phyloP scores from a whole-genome alignment of 1,140 invertebrate genomes.

The Bombus impatiens region DNA sequence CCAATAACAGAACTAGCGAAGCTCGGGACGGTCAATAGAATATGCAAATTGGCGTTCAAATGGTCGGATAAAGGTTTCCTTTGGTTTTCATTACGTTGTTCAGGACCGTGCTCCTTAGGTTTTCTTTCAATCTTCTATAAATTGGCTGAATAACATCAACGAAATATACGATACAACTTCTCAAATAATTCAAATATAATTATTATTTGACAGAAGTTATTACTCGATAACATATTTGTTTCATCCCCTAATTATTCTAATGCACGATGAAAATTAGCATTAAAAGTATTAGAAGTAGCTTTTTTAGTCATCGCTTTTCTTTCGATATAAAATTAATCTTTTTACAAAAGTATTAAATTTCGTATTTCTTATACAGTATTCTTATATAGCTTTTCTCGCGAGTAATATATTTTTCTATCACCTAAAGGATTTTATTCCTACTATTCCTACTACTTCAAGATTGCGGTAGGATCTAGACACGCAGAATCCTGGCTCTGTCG shows the following conservation, averaged over 20 bases:
- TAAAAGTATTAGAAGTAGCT: too few species aligned
- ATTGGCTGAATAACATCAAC: neutral
- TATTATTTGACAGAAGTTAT: neutral
- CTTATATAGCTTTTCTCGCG: too few species aligned
- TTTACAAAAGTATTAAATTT: too few species aligned
- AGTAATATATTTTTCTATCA: too few species aligned
- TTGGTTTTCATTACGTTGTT: slow-evolving; percentile 9
- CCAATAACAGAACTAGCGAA: slow-evolving; percentile 34
- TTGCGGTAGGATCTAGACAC: neutral
- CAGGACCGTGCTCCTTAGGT: neutral
- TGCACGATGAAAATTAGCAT: too few species aligned
- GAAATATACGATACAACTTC: neutral
- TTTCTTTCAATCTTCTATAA: neutral
- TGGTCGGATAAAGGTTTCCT: neutral
- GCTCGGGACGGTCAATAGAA: slow-evolving; percentile 30
- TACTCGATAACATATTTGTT: neutral
- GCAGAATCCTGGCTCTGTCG: neutral
- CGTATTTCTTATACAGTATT: too few species aligned
- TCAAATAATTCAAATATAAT: too few species aligned
- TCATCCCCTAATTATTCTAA: too few species aligned
- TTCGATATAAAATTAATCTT: too few species aligned
- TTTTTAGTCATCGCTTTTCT: too few species aligned
- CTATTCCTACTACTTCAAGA: neutral
- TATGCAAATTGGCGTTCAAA: slow-evolving; percentile 42
- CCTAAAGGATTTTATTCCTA: too few species aligned